Evolutionary conservation across 2,113 vertebrate species (phyloP).

Genomic region (Rhegmatorhina hoffmannsi): DNA sequence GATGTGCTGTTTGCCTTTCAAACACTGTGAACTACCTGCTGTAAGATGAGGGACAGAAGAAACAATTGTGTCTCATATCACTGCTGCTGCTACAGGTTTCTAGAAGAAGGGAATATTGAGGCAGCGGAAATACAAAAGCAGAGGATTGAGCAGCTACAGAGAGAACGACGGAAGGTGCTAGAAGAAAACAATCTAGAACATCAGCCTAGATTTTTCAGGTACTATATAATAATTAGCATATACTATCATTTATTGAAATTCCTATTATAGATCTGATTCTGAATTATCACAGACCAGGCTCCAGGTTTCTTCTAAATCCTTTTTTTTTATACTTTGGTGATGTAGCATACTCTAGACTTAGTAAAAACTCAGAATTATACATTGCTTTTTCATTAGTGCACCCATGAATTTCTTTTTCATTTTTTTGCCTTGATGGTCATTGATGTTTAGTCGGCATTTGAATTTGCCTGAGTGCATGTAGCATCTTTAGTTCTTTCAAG

Average conservation of each 20-base stretch:
- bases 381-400: neutral
- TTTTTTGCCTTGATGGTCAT: neutral
- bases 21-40: neutral
- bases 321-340: neutral
- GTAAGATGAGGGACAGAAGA: neutral
- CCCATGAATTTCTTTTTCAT: neutral
- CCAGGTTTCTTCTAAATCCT: neutral
- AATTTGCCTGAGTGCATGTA: neutral
- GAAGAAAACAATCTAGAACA: constrained; percentile 87
- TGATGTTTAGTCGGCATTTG: neutral
- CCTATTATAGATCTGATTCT: neutral
- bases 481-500: neutral
- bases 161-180: constrained; percentile 85
- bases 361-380: neutral
- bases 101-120: constrained; percentile 92
- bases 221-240: neutral
- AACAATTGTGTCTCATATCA: neutral
- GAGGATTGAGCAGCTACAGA: constrained; percentile 92
- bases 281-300: neutral
- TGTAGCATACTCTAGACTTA: neutral
- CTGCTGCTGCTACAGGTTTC: constrained; percentile 76
- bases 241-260: neutral
- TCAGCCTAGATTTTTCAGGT: constrained; percentile 95
- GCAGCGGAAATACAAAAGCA: constrained; percentile 92
- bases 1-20: neutral